These are phyloP conservation scores for Chironomus striatipennis DNA, from an alignment of 1,140 invertebrate genomes.

Conservation along the genomic window DNA sequence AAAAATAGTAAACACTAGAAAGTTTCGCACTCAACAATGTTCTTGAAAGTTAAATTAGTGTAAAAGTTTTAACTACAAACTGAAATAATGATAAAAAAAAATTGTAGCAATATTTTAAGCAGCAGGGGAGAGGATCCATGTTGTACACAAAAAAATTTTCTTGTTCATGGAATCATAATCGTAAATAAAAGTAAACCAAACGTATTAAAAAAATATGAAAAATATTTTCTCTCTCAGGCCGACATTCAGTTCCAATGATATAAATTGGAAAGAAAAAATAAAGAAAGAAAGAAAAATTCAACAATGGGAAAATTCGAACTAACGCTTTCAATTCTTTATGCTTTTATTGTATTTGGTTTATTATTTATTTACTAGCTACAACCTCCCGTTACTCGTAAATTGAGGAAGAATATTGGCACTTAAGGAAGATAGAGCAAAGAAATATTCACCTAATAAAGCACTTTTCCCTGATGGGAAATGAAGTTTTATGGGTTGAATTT, in stretches of 20 bases:
- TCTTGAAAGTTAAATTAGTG: too few relatives aligned
- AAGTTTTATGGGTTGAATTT: too few relatives aligned
- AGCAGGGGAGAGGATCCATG: background rate
- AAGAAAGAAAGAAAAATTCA: background rate
- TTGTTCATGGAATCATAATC: conserved; percentile 13
- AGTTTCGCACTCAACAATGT: too few relatives aligned
- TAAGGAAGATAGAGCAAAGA: too few relatives aligned
- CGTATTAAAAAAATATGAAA: background rate
- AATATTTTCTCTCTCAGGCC: background rate
- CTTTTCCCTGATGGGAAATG: too few relatives aligned
- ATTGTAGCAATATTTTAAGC: background rate
- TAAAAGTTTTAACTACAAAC: too few relatives aligned
- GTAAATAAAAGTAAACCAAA: background rate
- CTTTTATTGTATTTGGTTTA: background rate
- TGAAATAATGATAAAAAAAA: too few relatives aligned
- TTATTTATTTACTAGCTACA: background rate
- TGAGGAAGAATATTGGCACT: too few relatives aligned
- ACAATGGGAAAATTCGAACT: background rate
- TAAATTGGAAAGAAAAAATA: background rate
- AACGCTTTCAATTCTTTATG: background rate
- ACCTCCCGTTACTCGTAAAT: background rate
- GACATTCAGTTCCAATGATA: background rate
- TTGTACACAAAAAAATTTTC: background rate
- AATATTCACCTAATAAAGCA: too few relatives aligned
- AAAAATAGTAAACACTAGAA: too few relatives aligned